phyloP scores from a whole-genome alignment of 2,113 vertebrate genomes.

The Struthidea cinerea region DNA sequence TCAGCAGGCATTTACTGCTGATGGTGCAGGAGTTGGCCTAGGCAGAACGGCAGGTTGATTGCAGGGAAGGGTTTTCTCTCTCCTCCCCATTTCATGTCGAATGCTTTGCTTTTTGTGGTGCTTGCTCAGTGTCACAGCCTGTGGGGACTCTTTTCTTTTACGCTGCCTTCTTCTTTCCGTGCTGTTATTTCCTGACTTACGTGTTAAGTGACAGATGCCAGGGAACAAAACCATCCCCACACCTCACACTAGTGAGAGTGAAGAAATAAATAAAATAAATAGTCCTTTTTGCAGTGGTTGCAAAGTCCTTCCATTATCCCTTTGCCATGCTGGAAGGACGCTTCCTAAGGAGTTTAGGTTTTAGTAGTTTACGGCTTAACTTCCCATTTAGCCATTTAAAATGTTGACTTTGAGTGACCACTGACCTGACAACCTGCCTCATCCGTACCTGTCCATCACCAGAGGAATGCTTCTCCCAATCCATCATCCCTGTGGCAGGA shows the following conservation, averaged over 20 bases:
- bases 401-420: not conserved
- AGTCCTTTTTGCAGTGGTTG: not conserved
- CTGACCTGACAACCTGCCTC: not conserved
- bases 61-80: not conserved
- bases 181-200: not conserved
- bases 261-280: not conserved
- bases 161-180: fast-evolving
- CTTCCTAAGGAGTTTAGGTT: not conserved
- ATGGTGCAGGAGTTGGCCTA: not conserved
- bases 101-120: not conserved
- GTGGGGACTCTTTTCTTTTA: not conserved
- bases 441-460: not conserved
- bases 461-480: not conserved
- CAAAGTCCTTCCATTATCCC: not conserved
- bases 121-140: not conserved
- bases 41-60: not conserved
- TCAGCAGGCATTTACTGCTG: slow-evolving; percentile 33
- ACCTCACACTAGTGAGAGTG: not conserved
- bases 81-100: not conserved
- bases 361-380: not conserved
- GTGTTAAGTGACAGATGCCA: not conserved
- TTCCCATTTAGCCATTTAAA: not conserved
- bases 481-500: not conserved
- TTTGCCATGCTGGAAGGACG: not conserved
- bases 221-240: not conserved